phyloP scores from a whole-genome alignment of 2,888 invertebrate species.

The Eilema sororculum region DNA sequence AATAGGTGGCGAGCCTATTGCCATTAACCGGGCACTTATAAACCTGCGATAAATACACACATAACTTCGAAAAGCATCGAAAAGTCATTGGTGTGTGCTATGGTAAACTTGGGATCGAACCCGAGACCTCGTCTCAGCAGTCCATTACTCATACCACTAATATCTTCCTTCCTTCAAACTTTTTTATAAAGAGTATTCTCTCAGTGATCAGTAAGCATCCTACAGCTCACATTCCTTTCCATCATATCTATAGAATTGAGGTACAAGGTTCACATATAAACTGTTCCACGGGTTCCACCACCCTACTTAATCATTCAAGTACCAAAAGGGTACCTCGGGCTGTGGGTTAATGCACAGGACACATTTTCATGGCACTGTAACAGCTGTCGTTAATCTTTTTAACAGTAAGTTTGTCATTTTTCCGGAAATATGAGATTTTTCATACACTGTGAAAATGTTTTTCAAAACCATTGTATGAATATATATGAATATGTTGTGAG shows the following conservation, averaged over 20 bases:
- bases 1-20: no score
- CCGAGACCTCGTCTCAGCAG: no score
- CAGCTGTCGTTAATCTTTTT: conserved; percentile 1
- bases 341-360: not conserved
- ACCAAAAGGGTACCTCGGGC: not conserved
- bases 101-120: no score
- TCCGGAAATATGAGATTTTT: not conserved
- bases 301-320: conserved; percentile 4
- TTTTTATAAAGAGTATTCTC: no score
- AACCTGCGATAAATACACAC: no score
- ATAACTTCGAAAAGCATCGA: no score
- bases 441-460: not conserved
- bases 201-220: not conserved
- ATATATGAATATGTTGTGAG: no score
- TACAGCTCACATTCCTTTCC: not conserved
- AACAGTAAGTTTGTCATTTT: conserved; percentile 1
- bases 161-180: no score
- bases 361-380: not conserved
- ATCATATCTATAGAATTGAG: not conserved
- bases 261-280: not conserved
- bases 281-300: not conserved
- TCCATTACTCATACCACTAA: no score
- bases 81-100: no score
- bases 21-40: no score
- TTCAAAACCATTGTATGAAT: not conserved